These are phyloP conservation scores for Drosophila dives DNA, from an alignment of 2,888 invertebrate genomes.

Conservation along the genomic window DNA sequence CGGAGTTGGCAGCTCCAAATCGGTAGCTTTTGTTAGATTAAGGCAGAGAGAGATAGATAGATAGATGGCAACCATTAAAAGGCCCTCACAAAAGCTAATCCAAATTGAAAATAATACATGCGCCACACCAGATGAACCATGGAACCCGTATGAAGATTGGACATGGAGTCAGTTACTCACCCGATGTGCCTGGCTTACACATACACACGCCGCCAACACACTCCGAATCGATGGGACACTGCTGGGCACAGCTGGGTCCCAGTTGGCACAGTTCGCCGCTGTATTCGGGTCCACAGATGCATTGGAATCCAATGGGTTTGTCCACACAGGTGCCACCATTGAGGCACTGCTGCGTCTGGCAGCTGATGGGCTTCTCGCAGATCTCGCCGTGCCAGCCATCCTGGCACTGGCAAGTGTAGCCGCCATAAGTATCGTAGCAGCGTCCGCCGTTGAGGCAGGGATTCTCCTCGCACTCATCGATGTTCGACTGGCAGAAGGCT, in stretches of 20 bases:
- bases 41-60: constrained; percentile 7
- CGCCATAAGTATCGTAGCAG: constrained; percentile 93
- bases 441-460: constrained; percentile 91
- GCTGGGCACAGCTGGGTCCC: constrained; percentile 81
- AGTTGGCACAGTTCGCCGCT: constrained; percentile 84
- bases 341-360: constrained; percentile 89
- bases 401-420: constrained; percentile 91
- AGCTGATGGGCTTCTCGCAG: constrained; percentile 89
- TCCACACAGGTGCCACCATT: constrained; percentile 90
- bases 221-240: constrained; percentile 89
- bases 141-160: constrained; percentile 13
- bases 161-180: constrained; percentile 65
- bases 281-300: constrained; percentile 89
- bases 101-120: constrained; percentile 33
- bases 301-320: constrained; percentile 87
- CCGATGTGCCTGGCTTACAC: constrained; percentile 84
- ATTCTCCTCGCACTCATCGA: constrained; percentile 91
- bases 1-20: constrained; percentile 58
- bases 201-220: constrained; percentile 87
- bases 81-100: neutral
- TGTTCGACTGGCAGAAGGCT: constrained; percentile 90
- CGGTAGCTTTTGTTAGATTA: constrained; percentile 60
- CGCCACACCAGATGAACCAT: constrained; percentile 46
- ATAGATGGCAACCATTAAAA: constrained; percentile 2
- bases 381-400: constrained; percentile 92